Evolutionary conservation across 2,113 vertebrate species (phyloP).

Genomic region (Oxygymnocypris stewartii): DNA sequence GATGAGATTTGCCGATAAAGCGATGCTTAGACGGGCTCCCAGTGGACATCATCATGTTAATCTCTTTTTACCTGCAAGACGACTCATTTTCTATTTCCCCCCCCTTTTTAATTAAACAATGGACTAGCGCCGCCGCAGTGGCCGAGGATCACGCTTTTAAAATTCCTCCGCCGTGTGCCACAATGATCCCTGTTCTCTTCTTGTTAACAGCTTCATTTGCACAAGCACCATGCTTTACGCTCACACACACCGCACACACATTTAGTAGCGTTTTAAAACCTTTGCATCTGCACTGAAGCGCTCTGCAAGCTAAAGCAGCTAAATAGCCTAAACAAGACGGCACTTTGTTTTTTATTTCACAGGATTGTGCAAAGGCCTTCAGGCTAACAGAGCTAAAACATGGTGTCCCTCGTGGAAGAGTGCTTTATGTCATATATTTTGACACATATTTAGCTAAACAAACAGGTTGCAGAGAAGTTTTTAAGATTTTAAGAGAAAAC

Average conservation of each 20-base stretch:
- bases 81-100: conserved; percentile 35
- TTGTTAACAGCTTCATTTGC: conserved; percentile 48
- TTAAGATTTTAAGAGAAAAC: background rate
- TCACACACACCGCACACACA: background rate
- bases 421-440: background rate
- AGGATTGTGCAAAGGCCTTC: background rate
- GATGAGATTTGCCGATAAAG: conserved; percentile 54
- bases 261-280: conserved; percentile 10
- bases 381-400: background rate
- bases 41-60: conserved; percentile 50
- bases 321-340: background rate
- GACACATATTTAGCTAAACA: conserved; percentile 5
- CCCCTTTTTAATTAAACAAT: conserved; percentile 48
- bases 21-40: conserved; percentile 46
- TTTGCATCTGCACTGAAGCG: conserved; percentile 6
- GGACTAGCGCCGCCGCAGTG: background rate
- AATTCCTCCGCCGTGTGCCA: conserved; percentile 19
- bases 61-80: conserved; percentile 56
- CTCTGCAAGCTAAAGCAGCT: conserved; percentile 9
- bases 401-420: background rate
- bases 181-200: conserved; percentile 34
- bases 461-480: conserved; percentile 7
- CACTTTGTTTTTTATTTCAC: background rate
- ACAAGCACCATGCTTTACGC: background rate
- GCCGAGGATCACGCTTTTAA: conserved; percentile 22